Evolutionary conservation across 2,888 invertebrate genomes (phyloP), one percentile per base, ranked within the genome.

Genomic region (Watsonalla cultraria): DNA sequence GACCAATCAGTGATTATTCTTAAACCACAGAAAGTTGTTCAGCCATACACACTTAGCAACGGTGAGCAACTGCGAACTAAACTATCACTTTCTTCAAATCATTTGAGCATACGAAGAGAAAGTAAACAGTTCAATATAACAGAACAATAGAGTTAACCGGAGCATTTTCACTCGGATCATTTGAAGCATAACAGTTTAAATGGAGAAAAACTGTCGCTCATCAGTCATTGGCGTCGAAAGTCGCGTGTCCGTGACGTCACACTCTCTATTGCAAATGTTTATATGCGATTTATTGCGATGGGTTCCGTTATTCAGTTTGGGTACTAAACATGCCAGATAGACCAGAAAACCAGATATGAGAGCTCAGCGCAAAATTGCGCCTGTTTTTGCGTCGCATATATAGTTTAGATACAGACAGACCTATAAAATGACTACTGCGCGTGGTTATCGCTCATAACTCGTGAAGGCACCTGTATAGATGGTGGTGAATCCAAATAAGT

Each of bases 251-350:
- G 67, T 74, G 78, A 72, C 76, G 76, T 71, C 69, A 72, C 58
- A 74, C 85, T 86, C 81, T 81, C 86, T 87, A 84, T 86, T 83
- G 82, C 83, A 77, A 61, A 79, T 82, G 34, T 2, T 7, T n/a
- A 35, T 13, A 35, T 52, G 58, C 60, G 58, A 55, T 52, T 54
- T 56, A 6, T 13, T 24, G 35, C n/a, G 8, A 11, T 8, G 8
- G 50, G 42, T 14, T 54, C 45, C 47, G 42, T 13, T 47, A 47
- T 13, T 42, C 39, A 39, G 33, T 37, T 7, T 8, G 37, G 37
- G 7, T 37, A 35, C 5, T 7, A n/a, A n/a, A n/a, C n/a, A n/a
- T n/a, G n/a, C n/a, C n/a, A n/a, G n/a, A n/a, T n/a, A n/a, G n/a
- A n/a, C n/a, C n/a, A n/a, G n/a, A n/a, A n/a, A n/a, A n/a, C n/a